Conservation (phyloP, 2,113 vertebrate genomes). For the Oreotrochilus melanogaster region DNA sequence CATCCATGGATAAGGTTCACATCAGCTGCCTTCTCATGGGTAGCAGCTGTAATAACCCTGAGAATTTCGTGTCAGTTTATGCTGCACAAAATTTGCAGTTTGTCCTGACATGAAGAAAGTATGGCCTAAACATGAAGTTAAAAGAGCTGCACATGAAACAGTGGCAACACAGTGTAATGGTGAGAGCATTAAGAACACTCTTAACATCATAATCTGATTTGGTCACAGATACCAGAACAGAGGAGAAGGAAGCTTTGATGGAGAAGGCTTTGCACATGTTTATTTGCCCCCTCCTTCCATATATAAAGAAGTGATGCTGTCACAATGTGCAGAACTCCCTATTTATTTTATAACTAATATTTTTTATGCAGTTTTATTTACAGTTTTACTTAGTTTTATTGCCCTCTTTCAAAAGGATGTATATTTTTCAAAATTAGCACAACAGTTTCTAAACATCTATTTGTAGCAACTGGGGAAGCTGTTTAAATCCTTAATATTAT, state of each 20-base stretch:
- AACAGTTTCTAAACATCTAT: not conserved
- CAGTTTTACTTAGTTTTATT: not conserved
- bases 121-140: not conserved
- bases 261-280: not conserved
- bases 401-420: not conserved
- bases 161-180: not conserved
- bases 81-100: not conserved
- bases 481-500: conserved; percentile 21
- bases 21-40: not conserved
- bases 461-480: not conserved
- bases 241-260: not conserved
- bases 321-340: not conserved
- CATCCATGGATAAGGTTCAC: not conserved
- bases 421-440: not conserved
- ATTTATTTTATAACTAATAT: not conserved
- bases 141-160: fast-evolving
- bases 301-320: not conserved
- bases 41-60: not conserved
- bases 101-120: not conserved
- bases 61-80: not conserved
- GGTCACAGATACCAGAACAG: not conserved
- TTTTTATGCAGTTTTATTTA: not conserved
- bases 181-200: not conserved
- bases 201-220: not conserved
- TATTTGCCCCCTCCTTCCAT: not conserved